Evolutionary conservation across 2,113 vertebrate genomes (phyloP).

Genomic region (Chascanopsetta lugubris): DNA sequence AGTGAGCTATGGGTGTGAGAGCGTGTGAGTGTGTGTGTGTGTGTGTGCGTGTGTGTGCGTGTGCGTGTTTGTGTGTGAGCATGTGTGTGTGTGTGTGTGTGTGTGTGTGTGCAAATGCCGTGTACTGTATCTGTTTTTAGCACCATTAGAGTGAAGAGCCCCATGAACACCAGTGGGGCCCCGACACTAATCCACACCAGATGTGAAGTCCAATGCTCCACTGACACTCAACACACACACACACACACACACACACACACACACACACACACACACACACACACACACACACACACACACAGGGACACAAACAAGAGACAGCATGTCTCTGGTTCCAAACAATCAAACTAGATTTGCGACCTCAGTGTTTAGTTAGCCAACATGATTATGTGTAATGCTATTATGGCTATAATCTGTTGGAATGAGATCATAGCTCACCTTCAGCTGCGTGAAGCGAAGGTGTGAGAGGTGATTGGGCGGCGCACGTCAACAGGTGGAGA

Average conservation of each 20-base stretch:
- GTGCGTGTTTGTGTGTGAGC: constrained; percentile 14
- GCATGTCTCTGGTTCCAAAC: constrained; percentile 38
- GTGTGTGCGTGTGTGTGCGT: constrained; percentile 15
- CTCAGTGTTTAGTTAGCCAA: constrained; percentile 46
- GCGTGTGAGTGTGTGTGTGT: constrained; percentile 15
- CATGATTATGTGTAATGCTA: constrained; percentile 52
- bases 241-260: constrained; percentile 31
- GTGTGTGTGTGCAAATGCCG: constrained; percentile 11
- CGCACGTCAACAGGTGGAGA: constrained; percentile 31
- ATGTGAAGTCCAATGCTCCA: constrained; percentile 65
- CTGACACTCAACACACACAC: constrained; percentile 42
- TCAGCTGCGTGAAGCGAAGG: constrained; percentile 26
- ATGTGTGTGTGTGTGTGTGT: constrained; percentile 17
- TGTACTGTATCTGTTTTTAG: constrained; percentile 69
- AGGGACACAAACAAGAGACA: constrained; percentile 39
- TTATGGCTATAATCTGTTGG: constrained; percentile 52
- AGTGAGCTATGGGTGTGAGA: constrained; percentile 18
- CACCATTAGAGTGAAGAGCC: constrained; percentile 58
- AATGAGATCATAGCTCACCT: constrained; percentile 57
- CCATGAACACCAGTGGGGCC: constrained; percentile 62
- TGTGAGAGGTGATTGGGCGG: constrained; percentile 38
- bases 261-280: constrained; percentile 43
- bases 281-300: constrained; percentile 34
- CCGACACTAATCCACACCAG: constrained; percentile 67
- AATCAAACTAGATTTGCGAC: constrained; percentile 44